Evolutionary conservation across 2,888 invertebrate species (phyloP), one percentile per base, ranked within the genome.

Genomic region (Drepanosiphum platanoidis): DNA sequence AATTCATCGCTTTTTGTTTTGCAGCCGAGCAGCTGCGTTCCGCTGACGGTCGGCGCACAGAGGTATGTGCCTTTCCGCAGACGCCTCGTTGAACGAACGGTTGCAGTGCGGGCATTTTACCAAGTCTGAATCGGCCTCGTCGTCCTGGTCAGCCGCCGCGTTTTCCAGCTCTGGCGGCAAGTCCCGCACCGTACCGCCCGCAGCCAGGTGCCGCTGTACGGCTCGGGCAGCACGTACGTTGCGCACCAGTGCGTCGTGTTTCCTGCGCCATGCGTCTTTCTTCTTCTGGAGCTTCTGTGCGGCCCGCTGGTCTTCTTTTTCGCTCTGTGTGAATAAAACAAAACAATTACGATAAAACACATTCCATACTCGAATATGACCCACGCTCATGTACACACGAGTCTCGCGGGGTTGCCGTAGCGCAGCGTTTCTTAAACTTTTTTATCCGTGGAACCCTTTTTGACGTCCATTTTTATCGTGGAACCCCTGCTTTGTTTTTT

Each of bases 191-290:
- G 96, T 96, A 87, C 96, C 97, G 77, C 97, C 97, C 9, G 93
- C 93, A 7, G 94, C 94, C 70, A 96, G 89, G 89, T 96, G 94
- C 0, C 93, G 93, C 89, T 95, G 94, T 88, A 93, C 94, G 90
- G 93, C 93, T 89, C 96, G 97, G 4, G 98, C 98, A 11, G 96
- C 95, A 9, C 83, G 74, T 36, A 84, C 74, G 3, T 97, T 94
- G 86, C 93, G 92, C 87, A 98, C 95, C 90, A 99, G 98, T 88
- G 97, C 96, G 89, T 96, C 95, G 91, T 99, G 99, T 88, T 97
- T 95, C 89, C 94, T 93, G 5, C 97, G 92, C 99, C 99, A 99
- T 90, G 94, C 95, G 88, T 90, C 92, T 89, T 93, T 93, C 86
- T 87, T 87, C 42, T 83, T 46, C 32, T 86, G 82, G 68, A 87